Evolutionary conservation across 2,113 vertebrate species (phyloP).

Genomic region (Leucosticte australis): DNA sequence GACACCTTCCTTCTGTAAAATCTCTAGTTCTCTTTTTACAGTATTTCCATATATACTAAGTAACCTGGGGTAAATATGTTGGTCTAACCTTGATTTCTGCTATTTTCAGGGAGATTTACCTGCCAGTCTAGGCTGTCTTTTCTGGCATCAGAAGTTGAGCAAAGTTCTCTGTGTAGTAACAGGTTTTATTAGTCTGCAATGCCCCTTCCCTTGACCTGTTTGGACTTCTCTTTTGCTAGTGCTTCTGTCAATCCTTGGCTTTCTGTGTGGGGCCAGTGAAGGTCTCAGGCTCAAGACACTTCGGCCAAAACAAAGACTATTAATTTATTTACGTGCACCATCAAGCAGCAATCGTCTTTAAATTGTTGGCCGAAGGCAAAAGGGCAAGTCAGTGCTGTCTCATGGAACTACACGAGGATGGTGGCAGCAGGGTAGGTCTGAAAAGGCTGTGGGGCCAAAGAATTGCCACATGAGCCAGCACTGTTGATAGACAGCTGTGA

Average conservation of each 20-base stretch:
- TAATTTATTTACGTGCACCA: background rate
- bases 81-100: background rate
- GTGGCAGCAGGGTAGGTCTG: background rate
- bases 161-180: background rate
- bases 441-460: background rate
- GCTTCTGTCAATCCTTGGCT: background rate
- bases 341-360: background rate
- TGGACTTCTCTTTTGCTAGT: background rate
- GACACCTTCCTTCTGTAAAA: background rate
- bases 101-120: slow-evolving; percentile 36
- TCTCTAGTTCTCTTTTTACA: background rate
- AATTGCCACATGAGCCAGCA: background rate
- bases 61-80: background rate
- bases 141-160: slow-evolving; percentile 4
- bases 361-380: background rate
- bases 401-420: background rate
- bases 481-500: background rate
- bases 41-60: background rate
- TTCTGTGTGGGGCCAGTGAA: background rate
- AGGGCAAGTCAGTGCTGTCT: background rate
- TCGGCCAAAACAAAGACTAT: background rate
- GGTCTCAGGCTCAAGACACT: background rate
- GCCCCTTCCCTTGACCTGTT: slow-evolving; percentile 4
- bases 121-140: background rate
- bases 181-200: slow-evolving; percentile 4